phyloP scores from a whole-genome alignment of 2,113 vertebrate genomes.

The Lophura nycthemera region DNA sequence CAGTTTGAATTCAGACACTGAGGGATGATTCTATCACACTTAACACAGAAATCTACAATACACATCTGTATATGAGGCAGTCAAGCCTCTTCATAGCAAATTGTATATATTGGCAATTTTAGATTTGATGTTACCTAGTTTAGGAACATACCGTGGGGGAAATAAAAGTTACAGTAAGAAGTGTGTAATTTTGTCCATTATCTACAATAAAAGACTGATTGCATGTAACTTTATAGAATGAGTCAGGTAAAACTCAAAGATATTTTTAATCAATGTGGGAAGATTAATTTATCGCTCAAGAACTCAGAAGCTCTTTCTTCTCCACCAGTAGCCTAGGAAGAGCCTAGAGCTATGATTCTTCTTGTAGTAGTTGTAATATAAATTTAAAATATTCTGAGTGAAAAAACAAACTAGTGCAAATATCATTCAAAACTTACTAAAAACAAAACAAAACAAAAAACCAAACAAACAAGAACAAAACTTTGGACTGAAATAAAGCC shows the following conservation, averaged over 20 bases:
- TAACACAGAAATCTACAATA: neutral
- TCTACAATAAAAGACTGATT: neutral
- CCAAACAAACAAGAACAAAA: neutral
- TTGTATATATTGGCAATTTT: neutral
- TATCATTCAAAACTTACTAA: rapidly evolving
- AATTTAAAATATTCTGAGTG: neutral
- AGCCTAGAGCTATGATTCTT: neutral
- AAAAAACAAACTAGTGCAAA: neutral
- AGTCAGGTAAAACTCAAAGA: neutral
- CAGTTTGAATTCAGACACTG: neutral
- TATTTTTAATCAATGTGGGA: neutral
- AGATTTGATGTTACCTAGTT: rapidly evolving
- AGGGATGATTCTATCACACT: neutral
- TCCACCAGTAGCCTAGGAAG: neutral
- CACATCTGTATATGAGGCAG: neutral
- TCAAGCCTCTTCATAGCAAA: neutral
- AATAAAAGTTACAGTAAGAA: neutral
- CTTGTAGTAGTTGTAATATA: neutral
- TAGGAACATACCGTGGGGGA: neutral
- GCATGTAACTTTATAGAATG: neutral
- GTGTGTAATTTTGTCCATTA: neutral
- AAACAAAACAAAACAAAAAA: neutral
- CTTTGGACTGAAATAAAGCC: neutral
- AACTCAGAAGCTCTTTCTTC: neutral
- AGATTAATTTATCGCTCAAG: neutral